Evolutionary conservation across 2,113 vertebrate genomes (phyloP).

Genomic region (Zapus hudsonius): DNA sequence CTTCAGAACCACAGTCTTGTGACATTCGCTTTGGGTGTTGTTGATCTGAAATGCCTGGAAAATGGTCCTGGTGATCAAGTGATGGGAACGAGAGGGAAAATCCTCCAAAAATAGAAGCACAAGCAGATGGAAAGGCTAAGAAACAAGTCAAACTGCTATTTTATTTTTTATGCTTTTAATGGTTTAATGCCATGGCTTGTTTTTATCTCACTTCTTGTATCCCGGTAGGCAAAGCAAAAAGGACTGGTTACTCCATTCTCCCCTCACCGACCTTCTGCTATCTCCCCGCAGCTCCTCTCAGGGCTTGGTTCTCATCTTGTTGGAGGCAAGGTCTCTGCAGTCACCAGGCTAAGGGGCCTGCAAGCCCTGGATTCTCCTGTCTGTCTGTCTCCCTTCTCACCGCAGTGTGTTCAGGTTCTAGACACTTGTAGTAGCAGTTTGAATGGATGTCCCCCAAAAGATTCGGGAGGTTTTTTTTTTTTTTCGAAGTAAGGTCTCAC

Average conservation of each 20-base stretch:
- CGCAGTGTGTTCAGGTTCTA: too few relatives aligned
- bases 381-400: too few relatives aligned
- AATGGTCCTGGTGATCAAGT: slow-evolving; percentile 14
- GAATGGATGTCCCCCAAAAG: too few relatives aligned
- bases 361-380: too few relatives aligned
- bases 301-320: too few relatives aligned
- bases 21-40: slow-evolving; percentile 42
- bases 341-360: too few relatives aligned
- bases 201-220: not conserved
- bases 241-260: not conserved
- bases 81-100: not conserved
- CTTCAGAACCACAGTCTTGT: slow-evolving; percentile 22
- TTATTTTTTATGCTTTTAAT: not conserved
- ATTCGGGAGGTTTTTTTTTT: too few relatives aligned
- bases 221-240: not conserved
- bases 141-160: not conserved
- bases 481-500: too few relatives aligned
- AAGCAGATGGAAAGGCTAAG: slow-evolving; percentile 38
- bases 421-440: too few relatives aligned
- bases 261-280: not conserved
- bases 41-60: slow-evolving; percentile 62
- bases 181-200: not conserved
- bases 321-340: too few relatives aligned
- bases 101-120: slow-evolving; percentile 41
- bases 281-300: not conserved